A percentile compares a stretch with the other conserved stretches of the same genome.
Conservation (phyloP, 2,797 vertebrate species). For the Aulostomus chinensis region DNA sequence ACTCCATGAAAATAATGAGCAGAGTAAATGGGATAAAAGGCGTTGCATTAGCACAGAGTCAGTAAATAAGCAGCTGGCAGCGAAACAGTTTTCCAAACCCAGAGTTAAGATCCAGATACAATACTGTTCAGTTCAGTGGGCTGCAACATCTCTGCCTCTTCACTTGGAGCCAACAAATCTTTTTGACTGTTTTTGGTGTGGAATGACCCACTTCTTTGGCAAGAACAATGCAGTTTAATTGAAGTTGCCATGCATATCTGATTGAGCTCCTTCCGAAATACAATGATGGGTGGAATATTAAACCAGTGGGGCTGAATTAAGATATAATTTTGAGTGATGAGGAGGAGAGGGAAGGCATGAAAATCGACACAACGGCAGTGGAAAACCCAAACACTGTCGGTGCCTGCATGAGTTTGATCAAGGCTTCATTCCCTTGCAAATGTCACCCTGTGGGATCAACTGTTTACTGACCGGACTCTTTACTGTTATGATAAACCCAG, state of each 20-base stretch:
- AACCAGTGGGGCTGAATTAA: constrained; percentile 62
- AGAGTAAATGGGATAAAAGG: constrained; percentile 43
- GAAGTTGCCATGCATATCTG: constrained; percentile 65
- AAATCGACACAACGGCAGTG: constrained; percentile 45
- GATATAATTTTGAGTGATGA: constrained; percentile 44
- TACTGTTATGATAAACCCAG: constrained; percentile 28
- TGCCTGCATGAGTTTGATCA: constrained; percentile 49
- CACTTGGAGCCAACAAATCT: constrained; percentile 58
- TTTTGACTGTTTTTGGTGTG: constrained; percentile 48
- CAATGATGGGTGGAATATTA: constrained; percentile 64
- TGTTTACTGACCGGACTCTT: constrained; percentile 42
- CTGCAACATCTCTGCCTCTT: constrained; percentile 60
- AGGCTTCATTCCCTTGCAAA: constrained; percentile 19
- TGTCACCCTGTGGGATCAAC: constrained; percentile 3
- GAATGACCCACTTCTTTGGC: constrained; percentile 66
- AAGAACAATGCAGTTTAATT: constrained; percentile 69
- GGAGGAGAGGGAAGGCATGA: constrained; percentile 46
- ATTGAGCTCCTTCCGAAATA: constrained; percentile 61
- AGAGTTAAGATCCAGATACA: constrained; percentile 54
- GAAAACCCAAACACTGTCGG: constrained; percentile 21
- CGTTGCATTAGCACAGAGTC: constrained; percentile 38
- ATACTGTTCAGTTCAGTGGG: constrained; percentile 60
- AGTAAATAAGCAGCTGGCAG: constrained; percentile 62
- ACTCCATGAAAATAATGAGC: constrained; percentile 41
- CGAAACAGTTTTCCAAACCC: constrained; percentile 44